Base-by-base conservation (phyloP, 2,797 vertebrate species). In the Scolopax bukidnonensis region DNA sequence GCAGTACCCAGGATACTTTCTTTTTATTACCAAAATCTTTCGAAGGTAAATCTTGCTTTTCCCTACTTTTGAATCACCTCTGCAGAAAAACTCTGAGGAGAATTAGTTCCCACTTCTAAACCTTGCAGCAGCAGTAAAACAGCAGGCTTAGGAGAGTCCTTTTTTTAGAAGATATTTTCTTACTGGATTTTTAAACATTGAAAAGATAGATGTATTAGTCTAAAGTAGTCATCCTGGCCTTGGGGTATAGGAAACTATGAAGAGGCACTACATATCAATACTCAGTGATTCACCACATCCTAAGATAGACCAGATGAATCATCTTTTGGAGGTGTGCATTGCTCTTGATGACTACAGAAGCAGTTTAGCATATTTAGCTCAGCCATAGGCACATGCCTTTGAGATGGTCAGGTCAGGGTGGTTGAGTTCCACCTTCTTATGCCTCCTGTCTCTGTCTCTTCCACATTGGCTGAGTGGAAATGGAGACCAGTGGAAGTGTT, bases 221-320 rank as follows among this genome's bases (percentile, higher is more conserved):
- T 68, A 60, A 87, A 92, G 77, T 74, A 75, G 36, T 81, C 53
- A 83, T 38, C 14, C 33, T 53, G 32, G 36, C 25, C 65, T 68
- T 2, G 1, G 8, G 61, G 77, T 71, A 27, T 47, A 50, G 24
- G 20, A 74, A 45, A 57, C 18, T 68, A 21, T 67, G 74, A 84
- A 74, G 30, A 80, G 17, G 24, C 24, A 53, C 51, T 61, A 33
- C 17, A 11, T 77, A 65, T 45, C 48, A 81, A 75, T 73, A 82
- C 7, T 23, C 14, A 27, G n/a, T 94, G 91, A 93, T 79, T 90
- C 78, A 80, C 45, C 24, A 40, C 19, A 45, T 69, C 40, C 75
- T 64, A 70, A 87, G 15, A 87, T 69, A 96, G 43, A 20, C 16
- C 38, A 73, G 54, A 45, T 80, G 68, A 94, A 76, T 68, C 21